Evolutionary conservation across 2,888 invertebrate species (phyloP).

Genomic region (Autographa gamma): DNA sequence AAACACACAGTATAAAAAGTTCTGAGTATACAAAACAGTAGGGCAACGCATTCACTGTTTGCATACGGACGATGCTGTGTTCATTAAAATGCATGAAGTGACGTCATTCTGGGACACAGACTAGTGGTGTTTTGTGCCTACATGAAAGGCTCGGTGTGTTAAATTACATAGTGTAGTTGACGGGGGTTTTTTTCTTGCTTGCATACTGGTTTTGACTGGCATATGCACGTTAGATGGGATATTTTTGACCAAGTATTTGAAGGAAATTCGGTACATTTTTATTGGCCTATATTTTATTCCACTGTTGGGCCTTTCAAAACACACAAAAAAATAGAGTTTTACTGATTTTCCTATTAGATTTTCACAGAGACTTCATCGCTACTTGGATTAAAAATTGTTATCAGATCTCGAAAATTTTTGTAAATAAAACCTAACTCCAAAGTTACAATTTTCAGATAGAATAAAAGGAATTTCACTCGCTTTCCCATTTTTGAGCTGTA

Average conservation of each 20-base stretch:
- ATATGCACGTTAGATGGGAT: not conserved
- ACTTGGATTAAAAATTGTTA: too few relatives aligned
- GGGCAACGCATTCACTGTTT: conserved; percentile 70
- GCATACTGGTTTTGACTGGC: not conserved
- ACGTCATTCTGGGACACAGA: conserved; percentile 57
- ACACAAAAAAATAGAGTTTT: too few relatives aligned
- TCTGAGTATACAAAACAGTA: conserved; percentile 53
- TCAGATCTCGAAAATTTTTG: too few relatives aligned
- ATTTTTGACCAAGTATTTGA: not conserved
- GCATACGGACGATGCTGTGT: conserved; percentile 70
- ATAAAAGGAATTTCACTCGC: too few relatives aligned
- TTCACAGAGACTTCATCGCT: too few relatives aligned
- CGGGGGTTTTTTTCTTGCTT: conserved; percentile 5
- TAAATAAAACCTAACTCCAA: too few relatives aligned
- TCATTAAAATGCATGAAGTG: conserved; percentile 85
- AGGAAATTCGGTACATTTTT: not conserved
- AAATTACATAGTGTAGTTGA: conserved; percentile 23
- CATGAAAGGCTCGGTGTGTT: conserved; percentile 23
- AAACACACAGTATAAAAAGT: conserved; percentile 58
- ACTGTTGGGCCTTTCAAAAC: too few relatives aligned
- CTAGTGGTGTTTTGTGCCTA: conserved; percentile 48
- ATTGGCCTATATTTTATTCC: too few relatives aligned
- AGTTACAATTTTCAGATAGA: too few relatives aligned
- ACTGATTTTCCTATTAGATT: too few relatives aligned
- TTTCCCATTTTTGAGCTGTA: too few relatives aligned